Evolutionary conservation across 2,888 invertebrate genomes (phyloP), one percentile per base, ranked within the genome.

Genomic region (Acanthoscelides obtectus): DNA sequence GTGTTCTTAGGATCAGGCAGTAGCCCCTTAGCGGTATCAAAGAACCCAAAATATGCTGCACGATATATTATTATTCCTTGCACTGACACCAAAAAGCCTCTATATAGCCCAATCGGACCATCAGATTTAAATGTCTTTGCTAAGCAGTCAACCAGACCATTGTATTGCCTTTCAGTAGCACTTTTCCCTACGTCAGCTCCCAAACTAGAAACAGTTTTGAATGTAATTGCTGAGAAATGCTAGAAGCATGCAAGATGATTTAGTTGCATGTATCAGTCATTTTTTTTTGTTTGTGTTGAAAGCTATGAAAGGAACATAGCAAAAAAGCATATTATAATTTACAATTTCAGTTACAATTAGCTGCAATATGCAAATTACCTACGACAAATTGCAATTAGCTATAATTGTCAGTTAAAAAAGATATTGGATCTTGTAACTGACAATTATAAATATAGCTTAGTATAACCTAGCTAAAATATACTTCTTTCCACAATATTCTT

Each of bases 41-140:
- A 87, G 75, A 88, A 87, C 72, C 91, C 91, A 83, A 91, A 91
- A 83, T 91, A 91, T 71, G 90, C 86, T 25, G 90, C 91, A 78
- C 90, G 86, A 83, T 91, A 92, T 80, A 91, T 90, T 80, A 91
- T 86, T 76, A 90, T 90, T 76, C 90, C 90, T 81, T 91, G 90
- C 67, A 91, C 90, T 72, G 91, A 91, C 27, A 91, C 91, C 75
- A 84, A 84, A 81, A 92, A 90, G 25, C 91, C 91, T 80, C 90
- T 85, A 85, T 92, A 92, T 72, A 90, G 84, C 71, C 91, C 91
- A 69, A 87, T 80, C 20, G 88, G 77, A 68, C 91, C 91, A 81
- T 92, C 91, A 67, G 87, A 83, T 82, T 88, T 89, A 69, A 85
- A 74, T 1, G 86, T 89, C 83, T 90, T 80, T 22, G 68, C 70